Base-by-base conservation (phyloP, 2,888 invertebrate genomes). In the Dermolepida albohirtum region DNA sequence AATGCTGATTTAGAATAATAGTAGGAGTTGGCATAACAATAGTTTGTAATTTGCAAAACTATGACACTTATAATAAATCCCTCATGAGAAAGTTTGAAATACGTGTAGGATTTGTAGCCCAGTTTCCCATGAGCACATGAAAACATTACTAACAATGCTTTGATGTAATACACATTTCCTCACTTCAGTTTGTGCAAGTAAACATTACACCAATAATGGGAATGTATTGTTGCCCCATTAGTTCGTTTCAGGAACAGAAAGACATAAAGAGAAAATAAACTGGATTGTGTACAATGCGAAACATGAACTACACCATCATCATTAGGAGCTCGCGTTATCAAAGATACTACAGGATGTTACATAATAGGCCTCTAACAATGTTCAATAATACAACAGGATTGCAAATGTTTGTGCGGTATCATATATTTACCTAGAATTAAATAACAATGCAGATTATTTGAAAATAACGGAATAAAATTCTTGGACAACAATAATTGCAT, bases 141-240 rank as follows among this genome's bases (percentile, higher is more conserved):
- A 62, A 62, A 47, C 7, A 34, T 11, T 47, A 62, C 47, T 44
- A 47, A 62, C 59, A 62, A 62, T 62, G 34, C 47, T 12, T 29
- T 40, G 4, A 47, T 65, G 65, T 54, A 65, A 65, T 65, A 65
- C 65, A 54, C 41, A 54, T 44, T 65, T 65, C 65, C 44, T 52
- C 54, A 65, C 65, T 52, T 65, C 39, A 39, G 27, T 44, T 65
- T 54, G 44, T 65, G 54, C 54, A 54, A 65, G 44, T 65, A 65
- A 54, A 57, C 39, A 51, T 51, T 49, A 43, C 59, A 59, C 50
- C 43, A 54, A 62, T 66, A 66, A 66, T 66, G 66, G 66, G 43
- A 66, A 66, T 57, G 49, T 66, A 49, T 51, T 66, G 66, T 66
- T 66, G 34, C 66, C 34, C 59, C 66, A 66, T 66, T 66, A 62